Evolutionary conservation across 1,140 invertebrate species (phyloP).

Genomic region (Zaprionus taronus): DNA sequence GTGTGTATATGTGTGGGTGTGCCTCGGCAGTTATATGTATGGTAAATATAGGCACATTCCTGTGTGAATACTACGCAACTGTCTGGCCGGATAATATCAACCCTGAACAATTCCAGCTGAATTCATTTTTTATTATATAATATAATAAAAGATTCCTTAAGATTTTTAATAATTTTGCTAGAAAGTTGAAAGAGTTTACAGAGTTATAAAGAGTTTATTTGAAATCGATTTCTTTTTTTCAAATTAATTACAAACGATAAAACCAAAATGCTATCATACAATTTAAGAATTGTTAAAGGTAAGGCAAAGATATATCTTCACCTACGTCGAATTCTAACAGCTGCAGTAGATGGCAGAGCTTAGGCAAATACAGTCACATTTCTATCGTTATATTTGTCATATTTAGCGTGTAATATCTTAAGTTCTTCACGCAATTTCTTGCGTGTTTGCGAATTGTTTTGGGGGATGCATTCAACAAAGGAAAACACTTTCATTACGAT

Average conservation of each 20-base stretch:
- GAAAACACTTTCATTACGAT: slow-evolving; percentile 16
- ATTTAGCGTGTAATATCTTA: slow-evolving; percentile 5
- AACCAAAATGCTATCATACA: too few relatives aligned
- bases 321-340: background rate
- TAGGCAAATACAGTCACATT: background rate
- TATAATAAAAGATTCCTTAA: background rate
- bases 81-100: slow-evolving; percentile 4
- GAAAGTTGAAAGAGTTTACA: too few relatives aligned
- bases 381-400: background rate
- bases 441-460: background rate
- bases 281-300: too few relatives aligned
- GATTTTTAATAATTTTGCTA: too few relatives aligned
- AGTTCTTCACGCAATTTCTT: background rate
- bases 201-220: background rate
- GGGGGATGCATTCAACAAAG: background rate
- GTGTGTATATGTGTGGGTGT: background rate
- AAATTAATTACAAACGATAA: too few relatives aligned
- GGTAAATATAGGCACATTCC: background rate
- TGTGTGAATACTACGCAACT: slow-evolving; percentile 1
- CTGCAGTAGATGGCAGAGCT: background rate
- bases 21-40: background rate
- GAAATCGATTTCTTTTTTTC: background rate
- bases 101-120: background rate
- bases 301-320: too few relatives aligned
- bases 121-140: background rate